Percentiles rank a stretch among this genome's conserved stretches.
phyloP scores from a whole-genome alignment of 2,113 vertebrate genomes.

The Clupea harengus region DNA sequence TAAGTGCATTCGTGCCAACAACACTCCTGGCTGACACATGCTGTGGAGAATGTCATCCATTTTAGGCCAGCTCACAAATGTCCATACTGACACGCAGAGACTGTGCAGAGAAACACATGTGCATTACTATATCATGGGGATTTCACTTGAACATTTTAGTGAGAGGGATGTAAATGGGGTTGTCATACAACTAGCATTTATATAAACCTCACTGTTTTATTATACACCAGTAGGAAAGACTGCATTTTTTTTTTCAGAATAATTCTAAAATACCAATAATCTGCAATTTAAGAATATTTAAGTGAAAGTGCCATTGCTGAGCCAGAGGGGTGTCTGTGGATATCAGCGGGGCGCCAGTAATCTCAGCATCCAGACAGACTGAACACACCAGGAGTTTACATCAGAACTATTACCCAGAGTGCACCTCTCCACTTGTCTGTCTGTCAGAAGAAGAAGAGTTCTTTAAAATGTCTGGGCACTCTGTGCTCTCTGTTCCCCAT shows the following conservation, averaged over 20 bases:
- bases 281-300: slow-evolving; percentile 8
- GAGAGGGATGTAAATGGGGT: neutral
- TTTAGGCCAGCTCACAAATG: neutral
- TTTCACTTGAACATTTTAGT: neutral
- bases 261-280: neutral
- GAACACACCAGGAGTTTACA: slow-evolving; percentile 29
- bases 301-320: neutral
- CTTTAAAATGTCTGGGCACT: neutral
- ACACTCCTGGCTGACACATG: neutral
- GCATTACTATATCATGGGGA: neutral
- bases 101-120: neutral
- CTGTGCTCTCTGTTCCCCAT: neutral
- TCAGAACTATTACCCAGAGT: slow-evolving; percentile 34
- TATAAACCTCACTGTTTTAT: neutral
- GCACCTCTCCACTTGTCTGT: neutral
- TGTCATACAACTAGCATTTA: slow-evolving; percentile 3
- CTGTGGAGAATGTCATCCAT: neutral
- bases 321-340: neutral
- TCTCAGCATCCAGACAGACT: slow-evolving; percentile 40
- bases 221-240: neutral
- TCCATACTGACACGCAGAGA: neutral
- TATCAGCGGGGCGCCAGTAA: slow-evolving; percentile 15
- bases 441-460: neutral
- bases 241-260: neutral
- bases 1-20: neutral